Percentiles rank a stretch among this genome's conserved stretches.
These are phyloP conservation scores for Aleadryas rufinucha DNA, from an alignment of 2,113 vertebrate genomes.

Conservation along the genomic window DNA sequence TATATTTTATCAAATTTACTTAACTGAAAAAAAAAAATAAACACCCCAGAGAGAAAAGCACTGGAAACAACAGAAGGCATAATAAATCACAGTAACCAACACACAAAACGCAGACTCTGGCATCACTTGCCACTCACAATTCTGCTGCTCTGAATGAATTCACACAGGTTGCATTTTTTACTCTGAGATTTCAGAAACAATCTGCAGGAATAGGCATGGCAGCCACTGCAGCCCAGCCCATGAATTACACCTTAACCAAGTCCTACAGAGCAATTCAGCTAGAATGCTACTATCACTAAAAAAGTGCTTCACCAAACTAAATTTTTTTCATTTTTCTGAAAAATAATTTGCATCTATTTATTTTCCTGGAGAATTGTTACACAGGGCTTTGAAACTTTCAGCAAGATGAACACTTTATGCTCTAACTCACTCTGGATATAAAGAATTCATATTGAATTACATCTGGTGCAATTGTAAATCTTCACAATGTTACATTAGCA, in stretches of 20 bases:
- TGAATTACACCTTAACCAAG: neutral
- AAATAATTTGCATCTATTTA: neutral
- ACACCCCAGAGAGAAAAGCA: neutral
- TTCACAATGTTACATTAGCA: neutral
- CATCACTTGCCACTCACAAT: neutral
- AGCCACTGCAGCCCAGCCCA: neutral
- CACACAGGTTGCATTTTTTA: neutral
- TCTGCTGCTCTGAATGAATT: neutral
- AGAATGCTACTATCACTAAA: neutral
- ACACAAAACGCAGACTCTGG: neutral
- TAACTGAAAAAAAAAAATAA: neutral
- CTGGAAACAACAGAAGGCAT: neutral
- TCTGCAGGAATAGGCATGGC: neutral
- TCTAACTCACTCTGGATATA: neutral
- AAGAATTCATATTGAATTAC: neutral
- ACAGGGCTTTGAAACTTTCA: neutral
- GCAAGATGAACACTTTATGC: neutral
- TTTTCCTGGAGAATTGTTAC: neutral
- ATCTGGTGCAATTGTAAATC: neutral
- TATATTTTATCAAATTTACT: constrained; percentile 29
- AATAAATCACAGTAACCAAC: neutral
- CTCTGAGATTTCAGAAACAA: neutral
- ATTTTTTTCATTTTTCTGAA: neutral
- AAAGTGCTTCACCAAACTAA: neutral
- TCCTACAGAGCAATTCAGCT: neutral